Evolutionary conservation across 2,888 invertebrate species (phyloP), one percentile per base, ranked within the genome.

Genomic region (Helobdella robusta): DNA sequence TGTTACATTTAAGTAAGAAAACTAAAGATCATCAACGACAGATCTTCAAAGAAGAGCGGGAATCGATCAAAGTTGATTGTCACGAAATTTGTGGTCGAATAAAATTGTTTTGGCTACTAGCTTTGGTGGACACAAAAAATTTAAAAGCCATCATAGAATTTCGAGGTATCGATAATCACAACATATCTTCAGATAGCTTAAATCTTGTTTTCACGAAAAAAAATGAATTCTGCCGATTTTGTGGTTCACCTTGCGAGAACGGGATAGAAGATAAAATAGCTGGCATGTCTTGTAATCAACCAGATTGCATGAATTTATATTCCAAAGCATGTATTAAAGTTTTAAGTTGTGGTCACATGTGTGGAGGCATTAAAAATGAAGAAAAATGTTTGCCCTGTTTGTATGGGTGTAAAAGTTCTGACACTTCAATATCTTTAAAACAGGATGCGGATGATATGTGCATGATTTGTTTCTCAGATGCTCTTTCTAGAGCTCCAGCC

Each of bases 381-480:
- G 73, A 75, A 15, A 82, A 83, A 8, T 97, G 95, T 76, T 81
- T 95, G 72, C 92, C 94, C 0, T 97, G 97, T 76, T 82, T 97
- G 70, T 87, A 88, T 73, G 87, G 92, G 2, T 94, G 94, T 76
- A 81, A 73, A 30, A 73, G 74, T 56, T 75, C 74, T 36, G 59
- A 69, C 18, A 28, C 32, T 30, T n/a, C n/a, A 30, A 74, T 74
- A 60, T 75, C 75, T 46, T 82, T 95, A 61, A 87, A 90, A 20
- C 97, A 97, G 80, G 97, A 97, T 79, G 91, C 91, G 0, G 97
- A 97, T 75, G 97, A 97, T 78, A 93, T 97, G 91, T 97, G 97
- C 81, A 95, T 97, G 91, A 91, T 97, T 73, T 97, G 97, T 79
- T 97, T 97, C 81, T 92, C 93, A 0, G 97, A 97, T 78, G 92